These are phyloP conservation scores for Probosciger aterrimus DNA, from an alignment of 2,113 vertebrate species.

Conservation along the genomic window DNA sequence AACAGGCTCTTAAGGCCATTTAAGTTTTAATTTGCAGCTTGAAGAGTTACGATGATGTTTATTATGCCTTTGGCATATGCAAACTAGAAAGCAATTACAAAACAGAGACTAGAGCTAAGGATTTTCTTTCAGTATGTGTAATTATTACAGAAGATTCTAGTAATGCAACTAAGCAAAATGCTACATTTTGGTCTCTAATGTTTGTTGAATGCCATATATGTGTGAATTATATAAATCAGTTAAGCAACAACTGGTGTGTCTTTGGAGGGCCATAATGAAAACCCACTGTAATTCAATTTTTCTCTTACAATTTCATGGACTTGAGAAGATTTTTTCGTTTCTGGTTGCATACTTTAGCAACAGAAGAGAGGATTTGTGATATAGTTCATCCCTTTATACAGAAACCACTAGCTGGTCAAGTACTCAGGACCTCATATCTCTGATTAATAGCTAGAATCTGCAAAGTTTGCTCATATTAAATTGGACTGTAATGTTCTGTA, in stretches of 20 bases:
- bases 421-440: neutral
- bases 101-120: neutral
- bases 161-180: neutral
- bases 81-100: neutral
- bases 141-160: neutral
- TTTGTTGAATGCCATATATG: neutral
- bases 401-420: neutral
- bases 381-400: rapidly evolving
- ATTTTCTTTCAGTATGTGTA: neutral
- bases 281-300: neutral
- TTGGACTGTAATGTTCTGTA: neutral
- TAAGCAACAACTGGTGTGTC: neutral
- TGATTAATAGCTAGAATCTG: neutral
- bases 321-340: neutral
- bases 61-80: neutral
- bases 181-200: neutral
- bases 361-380: neutral
- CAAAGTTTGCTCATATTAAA: neutral
- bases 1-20: neutral
- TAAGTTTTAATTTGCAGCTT: neutral
- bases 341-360: neutral
- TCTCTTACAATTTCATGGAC: neutral
- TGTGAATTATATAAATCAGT: neutral
- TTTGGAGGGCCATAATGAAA: neutral
- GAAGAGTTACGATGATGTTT: neutral